These are phyloP conservation scores for Pangasius mekongensis DNA, from an alignment of 2,797 vertebrate species.

Conservation along the genomic window DNA sequence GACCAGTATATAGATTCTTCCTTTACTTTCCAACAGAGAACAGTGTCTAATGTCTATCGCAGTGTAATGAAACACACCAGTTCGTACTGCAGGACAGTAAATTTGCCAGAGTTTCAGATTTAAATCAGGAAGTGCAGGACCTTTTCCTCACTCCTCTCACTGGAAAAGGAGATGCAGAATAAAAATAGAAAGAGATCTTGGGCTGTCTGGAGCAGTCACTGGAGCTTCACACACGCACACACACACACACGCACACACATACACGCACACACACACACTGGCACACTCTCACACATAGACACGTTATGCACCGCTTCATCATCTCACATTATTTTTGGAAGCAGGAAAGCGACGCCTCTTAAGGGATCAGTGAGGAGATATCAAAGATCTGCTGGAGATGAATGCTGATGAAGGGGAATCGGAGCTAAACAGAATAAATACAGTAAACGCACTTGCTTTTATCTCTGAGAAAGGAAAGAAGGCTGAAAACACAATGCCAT, in stretches of 20 bases:
- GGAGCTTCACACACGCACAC: not conserved
- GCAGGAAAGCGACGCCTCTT: not conserved
- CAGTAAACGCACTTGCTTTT: not conserved
- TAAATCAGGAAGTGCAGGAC: slow-evolving; percentile 3
- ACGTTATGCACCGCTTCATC: not conserved
- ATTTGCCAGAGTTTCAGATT: slow-evolving; percentile 35
- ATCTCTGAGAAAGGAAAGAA: not conserved
- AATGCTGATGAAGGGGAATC: not conserved
- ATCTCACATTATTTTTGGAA: slow-evolving; percentile 17
- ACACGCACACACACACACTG: slow-evolving; percentile 1
- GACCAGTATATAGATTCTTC: not conserved
- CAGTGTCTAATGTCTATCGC: not conserved
- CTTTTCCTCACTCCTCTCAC: not conserved
- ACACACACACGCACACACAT: no score
- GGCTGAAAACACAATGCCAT: not conserved
- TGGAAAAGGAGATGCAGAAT: not conserved
- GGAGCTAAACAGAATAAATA: not conserved
- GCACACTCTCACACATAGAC: no score
- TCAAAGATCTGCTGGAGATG: not conserved
- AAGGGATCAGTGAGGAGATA: not conserved
- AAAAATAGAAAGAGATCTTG: slow-evolving; percentile 12
- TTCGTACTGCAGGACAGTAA: slow-evolving; percentile 31
- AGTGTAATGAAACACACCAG: not conserved
- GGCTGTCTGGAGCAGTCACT: not conserved
- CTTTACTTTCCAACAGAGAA: not conserved